A percentile compares a stretch with the other conserved stretches of the same genome.
These are phyloP conservation scores for Plusia festucae DNA, from an alignment of 2,888 invertebrate species.

Conservation along the genomic window DNA sequence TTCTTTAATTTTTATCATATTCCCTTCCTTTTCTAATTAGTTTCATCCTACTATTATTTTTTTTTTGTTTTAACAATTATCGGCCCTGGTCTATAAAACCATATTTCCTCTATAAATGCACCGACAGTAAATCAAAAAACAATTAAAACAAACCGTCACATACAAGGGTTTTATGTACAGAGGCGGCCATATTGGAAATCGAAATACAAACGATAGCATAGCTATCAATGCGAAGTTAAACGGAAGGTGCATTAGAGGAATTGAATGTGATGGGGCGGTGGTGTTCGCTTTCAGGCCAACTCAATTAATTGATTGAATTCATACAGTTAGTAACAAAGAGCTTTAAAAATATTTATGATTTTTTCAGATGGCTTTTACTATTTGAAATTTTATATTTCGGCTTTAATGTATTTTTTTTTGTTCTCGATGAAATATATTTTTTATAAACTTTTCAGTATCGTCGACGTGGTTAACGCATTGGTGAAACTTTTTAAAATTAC, in stretches of 20 bases:
- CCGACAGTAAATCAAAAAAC: conserved; percentile 24
- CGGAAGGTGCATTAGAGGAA: conserved; percentile 54
- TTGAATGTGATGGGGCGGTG: conserved; percentile 40
- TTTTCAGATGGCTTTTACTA: neutral
- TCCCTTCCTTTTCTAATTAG: no score
- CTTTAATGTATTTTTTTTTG: neutral
- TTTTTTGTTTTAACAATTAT: no score
- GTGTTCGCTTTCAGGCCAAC: conserved; percentile 37
- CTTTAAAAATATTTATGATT: neutral
- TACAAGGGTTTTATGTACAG: conserved; percentile 25
- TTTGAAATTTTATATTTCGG: neutral
- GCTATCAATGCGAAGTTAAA: conserved; percentile 40
- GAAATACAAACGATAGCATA: conserved; percentile 25
- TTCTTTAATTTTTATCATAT: no score
- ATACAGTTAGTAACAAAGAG: neutral
- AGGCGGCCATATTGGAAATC: conserved; percentile 34
- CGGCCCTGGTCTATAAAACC: no score
- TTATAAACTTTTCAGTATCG: no score
- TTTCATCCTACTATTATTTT: no score
- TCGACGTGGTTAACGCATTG: no score
- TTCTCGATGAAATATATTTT: no score
- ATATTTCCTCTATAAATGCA: neutral
- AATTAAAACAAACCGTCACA: conserved; percentile 11
- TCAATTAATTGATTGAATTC: conserved; percentile 51
- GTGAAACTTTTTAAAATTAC: no score